Percentiles rank a stretch among this genome's conserved stretches.
Conservation (phyloP, 2,888 invertebrate genomes). For the Andrena dorsata region DNA sequence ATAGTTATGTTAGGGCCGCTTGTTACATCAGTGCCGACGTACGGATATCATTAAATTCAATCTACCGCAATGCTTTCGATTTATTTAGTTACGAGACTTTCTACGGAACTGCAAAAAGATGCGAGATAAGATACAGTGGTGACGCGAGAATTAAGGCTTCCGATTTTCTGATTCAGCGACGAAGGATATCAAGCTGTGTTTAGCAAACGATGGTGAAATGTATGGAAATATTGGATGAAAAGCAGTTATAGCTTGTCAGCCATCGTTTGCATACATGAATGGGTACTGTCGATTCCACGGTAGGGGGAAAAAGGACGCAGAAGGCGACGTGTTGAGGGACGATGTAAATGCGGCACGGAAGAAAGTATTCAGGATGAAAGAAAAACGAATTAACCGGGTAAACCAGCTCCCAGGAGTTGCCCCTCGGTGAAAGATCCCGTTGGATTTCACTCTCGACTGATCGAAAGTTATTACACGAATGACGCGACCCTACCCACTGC, state of each 20-base stretch:
- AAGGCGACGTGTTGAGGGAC: not conserved
- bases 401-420: conserved; percentile 41
- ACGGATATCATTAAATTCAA: not conserved
- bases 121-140: not conserved
- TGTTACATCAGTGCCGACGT: not conserved
- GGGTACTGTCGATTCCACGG: not conserved
- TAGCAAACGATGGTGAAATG: no score
- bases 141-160: no score
- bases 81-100: not conserved
- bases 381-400: conserved; percentile 34
- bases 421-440: conserved; percentile 35
- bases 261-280: not conserved
- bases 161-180: no score
- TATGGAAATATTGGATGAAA: no score
- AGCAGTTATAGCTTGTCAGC: not conserved
- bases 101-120: not conserved
- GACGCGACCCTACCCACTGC: not conserved
- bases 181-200: no score
- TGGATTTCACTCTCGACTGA: conserved; percentile 59
- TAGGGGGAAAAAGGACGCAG: not conserved
- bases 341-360: not conserved
- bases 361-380: conserved; percentile 10
- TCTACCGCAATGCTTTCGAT: not conserved
- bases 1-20: not conserved
- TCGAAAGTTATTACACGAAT: conserved; percentile 46